Conservation (phyloP, 2,797 vertebrate species). For the Todus mexicanus region DNA sequence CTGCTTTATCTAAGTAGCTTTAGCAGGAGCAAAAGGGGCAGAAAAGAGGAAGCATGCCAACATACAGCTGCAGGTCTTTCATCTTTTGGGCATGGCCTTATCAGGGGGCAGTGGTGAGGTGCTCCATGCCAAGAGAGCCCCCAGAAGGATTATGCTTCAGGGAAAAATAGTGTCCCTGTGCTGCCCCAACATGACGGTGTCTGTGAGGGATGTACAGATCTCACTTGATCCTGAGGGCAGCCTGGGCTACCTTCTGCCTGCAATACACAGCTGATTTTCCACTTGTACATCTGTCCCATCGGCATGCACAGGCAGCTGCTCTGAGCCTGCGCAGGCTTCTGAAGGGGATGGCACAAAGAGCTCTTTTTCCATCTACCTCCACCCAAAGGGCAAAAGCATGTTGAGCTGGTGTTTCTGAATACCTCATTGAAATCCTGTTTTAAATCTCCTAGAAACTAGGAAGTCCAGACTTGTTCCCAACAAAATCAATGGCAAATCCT, state of each 20-base stretch:
- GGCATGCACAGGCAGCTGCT: not conserved
- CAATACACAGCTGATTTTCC: not conserved
- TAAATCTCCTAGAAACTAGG: not conserved
- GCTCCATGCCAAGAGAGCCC: not conserved
- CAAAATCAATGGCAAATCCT: not conserved
- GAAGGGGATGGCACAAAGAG: not conserved
- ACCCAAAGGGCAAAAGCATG: not conserved
- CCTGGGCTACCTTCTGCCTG: not conserved
- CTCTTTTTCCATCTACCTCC: not conserved
- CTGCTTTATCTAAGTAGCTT: not conserved
- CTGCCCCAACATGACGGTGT: not conserved
- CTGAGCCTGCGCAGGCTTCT: not conserved
- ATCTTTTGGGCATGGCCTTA: not conserved
- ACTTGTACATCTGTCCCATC: not conserved
- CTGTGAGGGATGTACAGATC: not conserved
- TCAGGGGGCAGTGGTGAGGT: not conserved
- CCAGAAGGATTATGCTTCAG: rapidly evolving
- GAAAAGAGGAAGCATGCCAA: not conserved
- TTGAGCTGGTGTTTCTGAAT: not conserved
- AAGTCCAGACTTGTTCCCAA: not conserved
- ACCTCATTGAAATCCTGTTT: not conserved
- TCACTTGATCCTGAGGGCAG: not conserved
- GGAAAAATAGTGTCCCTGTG: not conserved
- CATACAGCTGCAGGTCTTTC: not conserved
- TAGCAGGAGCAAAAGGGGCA: not conserved